Base-by-base conservation (phyloP, 2,113 vertebrate species). In the Gavia stellata region DNA sequence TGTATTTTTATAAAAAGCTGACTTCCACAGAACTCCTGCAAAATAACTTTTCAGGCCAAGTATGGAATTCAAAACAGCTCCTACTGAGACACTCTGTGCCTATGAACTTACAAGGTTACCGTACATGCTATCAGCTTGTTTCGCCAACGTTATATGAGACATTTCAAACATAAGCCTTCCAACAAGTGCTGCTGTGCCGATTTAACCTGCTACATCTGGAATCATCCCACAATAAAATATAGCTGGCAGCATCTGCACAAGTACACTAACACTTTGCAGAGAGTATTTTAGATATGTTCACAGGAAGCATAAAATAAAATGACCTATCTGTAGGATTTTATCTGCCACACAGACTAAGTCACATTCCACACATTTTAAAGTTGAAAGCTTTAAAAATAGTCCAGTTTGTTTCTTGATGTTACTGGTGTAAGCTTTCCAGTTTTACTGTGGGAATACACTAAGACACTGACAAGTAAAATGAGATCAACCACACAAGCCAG, bases 141-240 rank as follows among this genome's bases (percentile, higher is more conserved):
- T 94, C 96, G 91, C 87, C 36, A 77, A 61, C 94, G 83, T 96
- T 98, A 98, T 97, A 97, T 10, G 79, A 98, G 96, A 97, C 97
- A 98, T 98, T 97, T 97, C 94, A 98, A 98, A 96, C 90, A 96
- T 20, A 72, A 93, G 72, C 79, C 88, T 61, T 94, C 89, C 68
- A 94, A 31, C 73, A 20, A 80, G 97, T 92, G 82, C 83, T 28
- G n/a, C 58, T 95, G 78, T 81, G 81, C 56, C 29, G 11, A 9
- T 28, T 87, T 93, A 96, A 88, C 88, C 87, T 71, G 90, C 96
- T 83, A 66, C 89, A 88, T 95, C 96, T 88, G 44, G 26, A 75
- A 90, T 66, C 50, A 81, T 47, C 66, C 80, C 73, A 45, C 31
- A 44, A 31, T 20, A n/a, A 38, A 94, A 88, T 3, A 38, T 3